phyloP scores from a whole-genome alignment of 2,113 vertebrate genomes.

The Chunga burmeisteri region DNA sequence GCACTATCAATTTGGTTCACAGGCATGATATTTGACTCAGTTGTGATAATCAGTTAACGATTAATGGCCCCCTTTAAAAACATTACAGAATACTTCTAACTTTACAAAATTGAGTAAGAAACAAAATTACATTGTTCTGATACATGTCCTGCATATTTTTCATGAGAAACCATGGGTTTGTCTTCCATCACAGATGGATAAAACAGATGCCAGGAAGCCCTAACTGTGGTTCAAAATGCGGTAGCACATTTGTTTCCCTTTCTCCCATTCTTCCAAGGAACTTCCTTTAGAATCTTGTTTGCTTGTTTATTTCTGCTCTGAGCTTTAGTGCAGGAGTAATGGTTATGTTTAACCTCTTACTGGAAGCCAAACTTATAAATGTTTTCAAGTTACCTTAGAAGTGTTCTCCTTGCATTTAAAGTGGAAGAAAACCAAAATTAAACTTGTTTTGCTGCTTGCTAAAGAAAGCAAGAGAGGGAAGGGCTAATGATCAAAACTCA shows the following conservation, averaged over 20 bases:
- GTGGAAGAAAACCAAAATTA: background rate
- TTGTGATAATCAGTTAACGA: background rate
- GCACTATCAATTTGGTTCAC: background rate
- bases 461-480: background rate
- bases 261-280: background rate
- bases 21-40: background rate
- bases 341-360: background rate
- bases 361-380: background rate
- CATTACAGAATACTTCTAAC: background rate
- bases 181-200: background rate
- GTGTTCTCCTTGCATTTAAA: background rate
- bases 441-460: background rate
- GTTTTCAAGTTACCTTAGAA: background rate
- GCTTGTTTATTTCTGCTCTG: background rate
- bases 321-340: background rate
- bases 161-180: background rate
- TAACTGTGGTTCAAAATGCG: background rate
- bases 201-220: background rate
- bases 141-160: background rate
- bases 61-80: background rate
- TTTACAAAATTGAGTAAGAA: background rate
- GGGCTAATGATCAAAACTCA: background rate
- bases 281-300: background rate
- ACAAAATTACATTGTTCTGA: background rate
- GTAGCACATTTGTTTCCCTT: background rate